Evolutionary conservation across 2,113 vertebrate species (phyloP), one percentile per base, ranked within the genome.

Genomic region (Lates calcarifer): DNA sequence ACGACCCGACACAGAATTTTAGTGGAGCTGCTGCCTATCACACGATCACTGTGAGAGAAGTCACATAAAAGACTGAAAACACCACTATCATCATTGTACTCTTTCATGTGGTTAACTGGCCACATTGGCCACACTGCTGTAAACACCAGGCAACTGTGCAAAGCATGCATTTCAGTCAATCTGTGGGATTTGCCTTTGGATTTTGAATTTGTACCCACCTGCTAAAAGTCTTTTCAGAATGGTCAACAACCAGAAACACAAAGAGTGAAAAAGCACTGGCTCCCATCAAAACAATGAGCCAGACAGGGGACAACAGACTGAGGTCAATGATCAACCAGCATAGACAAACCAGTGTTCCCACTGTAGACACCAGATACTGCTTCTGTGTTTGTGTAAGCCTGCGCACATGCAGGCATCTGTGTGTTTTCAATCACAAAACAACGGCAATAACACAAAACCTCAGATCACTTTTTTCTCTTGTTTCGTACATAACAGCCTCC

Each of bases 251-350:
- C 79, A 75, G 61, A 90, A 87, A 82, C 65, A 88, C 45, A 77
- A 37, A 71, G 63, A 82, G 73, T 60, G 74, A 71, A 29, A 83
- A 61, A 81, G 56, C 47, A 9, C 43, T 13, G 41, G 35, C 63
- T 45, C 17, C 33, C 29, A 60, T 58, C 31, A 7, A 69, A 63
- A 89, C 88, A 90, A 91, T 84, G 82, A 67, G 57, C 43, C 78
- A 70, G 55, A 82, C 51, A 37, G 65, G 49, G 60, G 57, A 86
- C 80, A 87, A 86, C 31, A 82, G 74, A 64, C 57, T 6, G 37
- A 72, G 78, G 89, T 91, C 79, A 93, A 89, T 90, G 77, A 88
- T 94, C 81, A 75, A 85, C 89, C 49, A 86, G 60, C 61, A 62
- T 26, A 20, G 29, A 72, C 78, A 66, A 53, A 87, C 43, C 47